Conservation (phyloP, 2,888 invertebrate genomes). For the Pseudococcus jackbeardsleyi region DNA sequence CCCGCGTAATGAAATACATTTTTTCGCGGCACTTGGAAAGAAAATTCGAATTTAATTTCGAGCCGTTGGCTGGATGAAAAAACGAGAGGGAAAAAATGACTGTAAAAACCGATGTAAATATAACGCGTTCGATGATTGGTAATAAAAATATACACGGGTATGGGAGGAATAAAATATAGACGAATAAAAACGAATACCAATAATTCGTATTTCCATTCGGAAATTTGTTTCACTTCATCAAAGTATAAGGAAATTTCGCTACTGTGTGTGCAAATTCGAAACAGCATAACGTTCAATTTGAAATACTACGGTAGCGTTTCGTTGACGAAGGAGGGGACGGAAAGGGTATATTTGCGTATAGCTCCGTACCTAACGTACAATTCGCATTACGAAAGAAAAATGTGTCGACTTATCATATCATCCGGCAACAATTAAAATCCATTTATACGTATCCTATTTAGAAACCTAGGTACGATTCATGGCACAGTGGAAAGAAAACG, state of each 20-base stretch:
- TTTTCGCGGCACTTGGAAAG: not conserved
- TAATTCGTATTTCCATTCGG: not conserved
- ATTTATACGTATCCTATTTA: not conserved
- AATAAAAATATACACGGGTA: conserved; percentile 1
- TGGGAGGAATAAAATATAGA: not conserved
- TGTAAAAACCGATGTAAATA: not conserved
- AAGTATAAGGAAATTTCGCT: not conserved
- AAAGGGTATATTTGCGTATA: not conserved
- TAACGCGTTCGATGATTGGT: conserved; percentile 11
- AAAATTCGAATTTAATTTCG: conserved; percentile 2
- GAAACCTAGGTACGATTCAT: not conserved
- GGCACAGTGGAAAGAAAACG: not conserved
- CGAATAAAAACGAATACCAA: not conserved
- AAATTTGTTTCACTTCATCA: conserved; percentile 12
- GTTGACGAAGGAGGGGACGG: no score
- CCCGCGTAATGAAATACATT: not conserved
- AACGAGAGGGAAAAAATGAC: not conserved
- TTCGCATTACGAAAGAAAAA: not conserved
- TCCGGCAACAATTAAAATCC: conserved; percentile 9
- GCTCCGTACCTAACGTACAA: not conserved
- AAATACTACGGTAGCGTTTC: not conserved
- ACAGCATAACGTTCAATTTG: not conserved
- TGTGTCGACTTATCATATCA: not conserved
- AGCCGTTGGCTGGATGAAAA: not conserved
- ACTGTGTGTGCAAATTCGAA: not conserved